Conservation (phyloP, 2,113 vertebrate genomes). For the Ammodytes dubius region DNA sequence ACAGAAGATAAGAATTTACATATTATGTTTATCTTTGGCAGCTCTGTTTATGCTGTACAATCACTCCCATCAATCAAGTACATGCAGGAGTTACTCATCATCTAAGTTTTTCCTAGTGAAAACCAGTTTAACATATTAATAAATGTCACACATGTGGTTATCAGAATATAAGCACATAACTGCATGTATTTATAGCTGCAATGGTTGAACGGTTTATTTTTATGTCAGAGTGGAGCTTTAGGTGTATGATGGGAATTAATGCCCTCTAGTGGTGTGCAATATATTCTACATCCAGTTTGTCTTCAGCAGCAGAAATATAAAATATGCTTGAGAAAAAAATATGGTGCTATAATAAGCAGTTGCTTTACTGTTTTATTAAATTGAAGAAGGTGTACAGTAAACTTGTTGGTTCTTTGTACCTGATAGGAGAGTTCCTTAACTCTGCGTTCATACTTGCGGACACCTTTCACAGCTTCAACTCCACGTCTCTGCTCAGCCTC, state of each 20-base stretch:
- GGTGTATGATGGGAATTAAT: constrained; percentile 45
- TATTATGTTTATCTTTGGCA: background rate
- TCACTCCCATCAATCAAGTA: constrained; percentile 10
- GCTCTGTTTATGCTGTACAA: background rate
- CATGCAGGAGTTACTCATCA: background rate
- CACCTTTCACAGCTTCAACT: constrained; percentile 79
- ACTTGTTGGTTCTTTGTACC: constrained; percentile 57
- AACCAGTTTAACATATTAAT: constrained; percentile 8
- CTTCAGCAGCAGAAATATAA: background rate
- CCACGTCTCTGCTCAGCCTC: constrained; percentile 78
- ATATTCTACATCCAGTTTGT: constrained; percentile 30
- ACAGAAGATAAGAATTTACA: background rate
- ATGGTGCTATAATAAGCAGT: background rate
- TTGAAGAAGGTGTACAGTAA: background rate
- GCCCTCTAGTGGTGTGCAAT: constrained; percentile 66
- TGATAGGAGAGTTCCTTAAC: constrained; percentile 83
- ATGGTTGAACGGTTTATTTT: constrained; percentile 17
- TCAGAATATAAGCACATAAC: background rate
- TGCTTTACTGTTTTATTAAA: background rate
- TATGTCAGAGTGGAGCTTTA: background rate
- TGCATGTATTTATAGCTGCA: constrained; percentile 12
- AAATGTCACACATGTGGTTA: constrained; percentile 20
- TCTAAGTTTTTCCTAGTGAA: constrained; percentile 24
- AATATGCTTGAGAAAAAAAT: background rate
- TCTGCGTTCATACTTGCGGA: constrained; percentile 82